Evolutionary conservation across 2,113 vertebrate species (phyloP), one percentile per base, ranked within the genome.

Genomic region (Jaculus jaculus): DNA sequence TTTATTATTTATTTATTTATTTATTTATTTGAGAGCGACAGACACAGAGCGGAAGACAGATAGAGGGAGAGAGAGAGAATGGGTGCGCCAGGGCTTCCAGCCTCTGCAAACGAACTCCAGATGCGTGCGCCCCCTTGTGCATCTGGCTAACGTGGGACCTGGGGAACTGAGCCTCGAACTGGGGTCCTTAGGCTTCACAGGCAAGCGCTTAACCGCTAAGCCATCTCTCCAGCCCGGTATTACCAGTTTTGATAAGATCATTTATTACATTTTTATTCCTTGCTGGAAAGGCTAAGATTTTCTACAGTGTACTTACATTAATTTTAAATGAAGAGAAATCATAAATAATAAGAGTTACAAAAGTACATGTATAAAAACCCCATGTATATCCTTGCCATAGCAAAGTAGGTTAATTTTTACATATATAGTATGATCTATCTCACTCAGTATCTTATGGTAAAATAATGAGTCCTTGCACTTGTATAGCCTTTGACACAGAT

Each of bases 281-380:
- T 89, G 83, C 47, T 66, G 37, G 54, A 39, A 65, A 7, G 91
- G 47, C n/a, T 78, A 54, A 69, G 51, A 68, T 34, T 60, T 89
- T 79, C 88, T 92, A 65, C 24, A 79, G 3, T 75, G 42, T 80
- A 78, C 21, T 61, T 91, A 34, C 5, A 84, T 89, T 86, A 28
- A 28, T 84, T 93, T 92, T 90, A 75, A 92, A 90, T 69, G 8
- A 83, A 47, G n/a, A 90, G 81, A 87, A 84, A 58, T 82, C 2
- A 72, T 68, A 84, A 66, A n/a, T 84, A 92, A 92, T 84, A 60
- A 63, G 85, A 78, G 28, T 92, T 66, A 0, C 11, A 74, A 61
- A 94, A 51, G 4, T 66, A 4, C 34, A 28, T 37, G 3, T 30
- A 61, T 63, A 37, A 86, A 75, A 84, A 61, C 60, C 23, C 32